phyloP scores from a whole-genome alignment of 2,888 invertebrate species.

The Tipula confusa region DNA sequence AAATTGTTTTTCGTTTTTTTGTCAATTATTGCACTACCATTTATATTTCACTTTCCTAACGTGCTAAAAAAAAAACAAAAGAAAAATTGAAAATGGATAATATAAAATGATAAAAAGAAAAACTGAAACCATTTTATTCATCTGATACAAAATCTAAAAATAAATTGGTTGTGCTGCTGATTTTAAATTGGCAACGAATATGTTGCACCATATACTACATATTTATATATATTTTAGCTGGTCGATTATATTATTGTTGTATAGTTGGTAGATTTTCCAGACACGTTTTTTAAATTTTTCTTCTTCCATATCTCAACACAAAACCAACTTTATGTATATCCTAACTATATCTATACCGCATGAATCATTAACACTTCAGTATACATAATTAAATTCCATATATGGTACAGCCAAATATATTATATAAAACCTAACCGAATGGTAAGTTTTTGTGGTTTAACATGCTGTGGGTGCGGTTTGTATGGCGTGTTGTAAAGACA shows the following conservation, averaged over 20 bases:
- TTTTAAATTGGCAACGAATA: neutral
- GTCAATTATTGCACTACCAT: neutral
- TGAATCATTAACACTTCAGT: neutral
- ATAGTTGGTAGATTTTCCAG: neutral
- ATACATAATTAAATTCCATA: neutral
- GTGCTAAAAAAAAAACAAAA: no score
- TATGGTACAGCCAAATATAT: no score
- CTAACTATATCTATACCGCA: neutral
- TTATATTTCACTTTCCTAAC: neutral
- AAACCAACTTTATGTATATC: neutral
- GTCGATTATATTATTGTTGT: neutral
- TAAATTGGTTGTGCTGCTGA: neutral
- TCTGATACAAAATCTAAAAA: neutral
- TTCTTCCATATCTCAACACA: neutral
- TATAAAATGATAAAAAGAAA: neutral
- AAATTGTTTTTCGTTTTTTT: no score
- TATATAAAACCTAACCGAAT: neutral
- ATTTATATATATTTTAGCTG: neutral
- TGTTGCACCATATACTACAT: neutral
- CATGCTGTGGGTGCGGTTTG: conserved; percentile 13
- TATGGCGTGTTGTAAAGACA: neutral
- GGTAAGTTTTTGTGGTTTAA: neutral
- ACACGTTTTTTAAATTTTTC: neutral
- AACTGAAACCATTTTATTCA: neutral
- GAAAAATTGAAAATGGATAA: neutral